phyloP scores from a whole-genome alignment of 2,113 vertebrate species.

The Ammodytes marinus region DNA sequence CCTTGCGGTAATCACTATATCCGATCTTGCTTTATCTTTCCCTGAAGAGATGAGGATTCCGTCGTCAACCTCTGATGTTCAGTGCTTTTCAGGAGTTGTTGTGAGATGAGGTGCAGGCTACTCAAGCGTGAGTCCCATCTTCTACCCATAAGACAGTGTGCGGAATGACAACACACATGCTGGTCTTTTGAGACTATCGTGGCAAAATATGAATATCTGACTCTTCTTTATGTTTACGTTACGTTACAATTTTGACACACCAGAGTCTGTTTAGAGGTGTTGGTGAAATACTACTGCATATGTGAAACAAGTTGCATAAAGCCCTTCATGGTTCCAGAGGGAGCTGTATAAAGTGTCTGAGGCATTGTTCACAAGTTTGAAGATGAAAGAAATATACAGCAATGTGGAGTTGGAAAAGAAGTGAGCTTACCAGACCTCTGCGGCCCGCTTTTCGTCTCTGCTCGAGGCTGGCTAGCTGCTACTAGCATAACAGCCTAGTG shows the following conservation, averaged over 20 bases:
- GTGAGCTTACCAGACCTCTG: neutral
- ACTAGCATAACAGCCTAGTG: neutral
- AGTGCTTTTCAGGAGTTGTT: constrained; percentile 23
- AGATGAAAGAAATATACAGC: neutral
- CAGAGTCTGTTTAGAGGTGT: neutral
- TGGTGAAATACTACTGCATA: neutral
- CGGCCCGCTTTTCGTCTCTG: neutral
- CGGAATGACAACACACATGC: neutral
- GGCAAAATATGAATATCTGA: neutral
- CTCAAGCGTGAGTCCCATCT: constrained; percentile 15
- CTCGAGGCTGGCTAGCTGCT: neutral
- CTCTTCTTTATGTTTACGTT: neutral
- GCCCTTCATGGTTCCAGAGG: neutral
- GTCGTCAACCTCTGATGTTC: constrained; percentile 28
- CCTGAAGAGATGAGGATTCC: constrained; percentile 35
- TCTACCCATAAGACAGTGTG: neutral
- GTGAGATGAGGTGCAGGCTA: constrained; percentile 17
- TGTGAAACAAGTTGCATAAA: neutral
- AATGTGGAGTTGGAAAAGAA: neutral
- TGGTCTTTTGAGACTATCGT: neutral
- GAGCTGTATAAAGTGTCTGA: neutral
- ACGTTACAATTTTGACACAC: neutral
- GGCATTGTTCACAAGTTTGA: neutral
- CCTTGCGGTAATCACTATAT: constrained; percentile 18
- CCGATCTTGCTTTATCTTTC: constrained; percentile 45